A percentile compares a stretch with the other conserved stretches of the same genome.
phyloP scores from a whole-genome alignment of 2,888 invertebrate species.

The Parasteatoda lunata region DNA sequence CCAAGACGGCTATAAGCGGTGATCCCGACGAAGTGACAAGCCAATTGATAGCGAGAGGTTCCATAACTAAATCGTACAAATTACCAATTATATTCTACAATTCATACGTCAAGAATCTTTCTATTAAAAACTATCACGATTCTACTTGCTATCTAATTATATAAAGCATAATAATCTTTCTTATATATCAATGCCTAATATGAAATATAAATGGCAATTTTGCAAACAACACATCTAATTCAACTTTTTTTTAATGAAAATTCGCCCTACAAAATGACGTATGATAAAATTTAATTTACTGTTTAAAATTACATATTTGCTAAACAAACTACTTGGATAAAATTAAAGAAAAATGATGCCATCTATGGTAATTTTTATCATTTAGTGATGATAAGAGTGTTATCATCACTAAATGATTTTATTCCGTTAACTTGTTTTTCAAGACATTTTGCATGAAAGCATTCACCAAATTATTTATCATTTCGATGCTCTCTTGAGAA shows the following conservation, averaged over 20 bases:
- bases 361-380: background rate
- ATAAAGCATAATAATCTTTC: background rate
- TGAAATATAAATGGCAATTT: background rate
- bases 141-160: background rate
- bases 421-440: background rate
- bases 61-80: conserved; percentile 50
- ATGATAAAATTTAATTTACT: no score
- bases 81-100: background rate
- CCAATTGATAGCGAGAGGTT: conserved; percentile 72
- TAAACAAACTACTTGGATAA: no score
- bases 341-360: no score
- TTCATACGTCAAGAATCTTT: background rate
- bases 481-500: no score
- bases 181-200: background rate
- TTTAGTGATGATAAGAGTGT: conserved; percentile 50
- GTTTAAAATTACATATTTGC: no score
- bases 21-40: conserved; percentile 75
- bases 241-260: no score
- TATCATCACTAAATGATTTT: conserved; percentile 61
- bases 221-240: no score
- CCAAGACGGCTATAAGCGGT: conserved; percentile 76
- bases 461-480: no score
- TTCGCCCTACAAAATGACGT: no score
- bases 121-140: background rate
- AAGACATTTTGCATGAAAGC: conserved; percentile 10